Conservation (phyloP, 1,140 invertebrate genomes). For the Caerostris darwini region DNA sequence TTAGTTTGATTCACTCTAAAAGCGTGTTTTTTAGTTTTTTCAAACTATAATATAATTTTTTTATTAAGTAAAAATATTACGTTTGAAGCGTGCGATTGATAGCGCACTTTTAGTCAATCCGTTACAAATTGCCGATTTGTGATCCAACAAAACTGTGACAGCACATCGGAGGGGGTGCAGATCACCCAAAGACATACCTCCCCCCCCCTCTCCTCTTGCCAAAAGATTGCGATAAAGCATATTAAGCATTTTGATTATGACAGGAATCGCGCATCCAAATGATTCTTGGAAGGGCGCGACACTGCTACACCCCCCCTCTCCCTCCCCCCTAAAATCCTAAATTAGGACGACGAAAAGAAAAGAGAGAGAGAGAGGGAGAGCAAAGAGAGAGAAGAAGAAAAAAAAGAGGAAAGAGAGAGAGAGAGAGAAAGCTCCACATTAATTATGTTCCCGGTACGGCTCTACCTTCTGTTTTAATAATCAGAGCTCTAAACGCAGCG, state of each 20-base stretch:
- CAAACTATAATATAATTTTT: too few species aligned
- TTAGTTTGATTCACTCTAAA: too few species aligned
- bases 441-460: conserved; percentile 71
- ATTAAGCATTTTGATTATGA: background rate
- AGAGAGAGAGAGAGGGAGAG: conserved; percentile 7
- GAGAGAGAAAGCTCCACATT: conserved; percentile 66
- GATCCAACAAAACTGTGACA: too few species aligned
- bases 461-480: conserved; percentile 78
- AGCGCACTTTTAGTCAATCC: too few species aligned
- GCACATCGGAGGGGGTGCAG: too few species aligned
- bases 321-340: conserved; percentile 43
- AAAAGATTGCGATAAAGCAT: background rate
- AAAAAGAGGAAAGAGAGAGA: background rate
- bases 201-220: background rate
- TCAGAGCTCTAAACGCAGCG: conserved; percentile 77
- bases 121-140: too few species aligned
- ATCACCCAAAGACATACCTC: background rate
- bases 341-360: conserved; percentile 44
- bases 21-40: too few species aligned
- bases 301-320: background rate
- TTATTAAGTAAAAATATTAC: too few species aligned
- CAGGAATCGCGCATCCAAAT: background rate
- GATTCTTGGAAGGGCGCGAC: background rate
- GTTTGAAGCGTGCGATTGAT: too few species aligned
- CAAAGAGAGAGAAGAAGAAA: background rate